These are phyloP conservation scores for Mactra quadrangularis DNA, from an alignment of 1,140 invertebrate species.

Conservation along the genomic window DNA sequence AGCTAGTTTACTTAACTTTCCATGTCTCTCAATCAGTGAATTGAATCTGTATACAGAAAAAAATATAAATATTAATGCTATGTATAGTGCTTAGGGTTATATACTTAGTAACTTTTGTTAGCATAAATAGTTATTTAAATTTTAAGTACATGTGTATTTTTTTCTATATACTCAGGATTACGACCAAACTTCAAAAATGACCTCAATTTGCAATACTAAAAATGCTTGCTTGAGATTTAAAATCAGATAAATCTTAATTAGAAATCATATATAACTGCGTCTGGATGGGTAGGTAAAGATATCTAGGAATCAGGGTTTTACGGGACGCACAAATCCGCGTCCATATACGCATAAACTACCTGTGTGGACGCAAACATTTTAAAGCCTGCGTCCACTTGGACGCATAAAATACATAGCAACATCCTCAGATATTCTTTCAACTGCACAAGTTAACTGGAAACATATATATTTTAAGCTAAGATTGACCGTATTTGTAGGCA, in stretches of 20 bases:
- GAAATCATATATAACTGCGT: not conserved
- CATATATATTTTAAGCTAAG: not conserved
- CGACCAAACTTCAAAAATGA: not conserved
- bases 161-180: not conserved
- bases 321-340: no score
- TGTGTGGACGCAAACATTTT: no score
- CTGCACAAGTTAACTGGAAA: no score
- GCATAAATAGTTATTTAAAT: not conserved
- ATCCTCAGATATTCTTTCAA: no score
- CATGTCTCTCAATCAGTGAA: constrained; percentile 67
- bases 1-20: constrained; percentile 68
- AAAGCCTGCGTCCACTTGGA: no score
- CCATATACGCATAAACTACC: no score
- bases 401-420: no score
- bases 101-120: not conserved
- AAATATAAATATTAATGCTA: not conserved
- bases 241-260: not conserved
- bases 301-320: not conserved
- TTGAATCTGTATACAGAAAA: constrained; percentile 64
- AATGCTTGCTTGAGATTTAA: no score
- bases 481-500: no score
- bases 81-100: not conserved
- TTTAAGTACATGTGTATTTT: not conserved
- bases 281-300: not conserved
- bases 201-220: no score